Evolutionary conservation across 2,888 invertebrate genomes (phyloP).

Genomic region (Athrips mouffetella): DNA sequence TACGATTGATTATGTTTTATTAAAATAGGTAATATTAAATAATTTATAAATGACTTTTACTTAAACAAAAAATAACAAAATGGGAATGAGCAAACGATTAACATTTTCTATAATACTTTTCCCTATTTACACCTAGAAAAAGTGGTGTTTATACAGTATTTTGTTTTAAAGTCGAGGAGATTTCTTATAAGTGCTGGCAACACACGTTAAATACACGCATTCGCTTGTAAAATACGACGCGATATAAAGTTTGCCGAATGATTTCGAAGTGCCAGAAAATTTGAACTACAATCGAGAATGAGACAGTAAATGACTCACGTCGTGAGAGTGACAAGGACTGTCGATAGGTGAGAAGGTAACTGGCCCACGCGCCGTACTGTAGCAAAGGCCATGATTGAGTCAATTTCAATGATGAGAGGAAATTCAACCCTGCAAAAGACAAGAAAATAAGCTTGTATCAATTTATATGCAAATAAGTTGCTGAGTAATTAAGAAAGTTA

Average conservation of each 20-base stretch:
- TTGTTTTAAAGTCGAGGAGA: slow-evolving; percentile 1
- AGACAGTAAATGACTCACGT: slow-evolving; percentile 53
- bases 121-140: slow-evolving; percentile 23
- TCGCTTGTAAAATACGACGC: not conserved
- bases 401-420: slow-evolving; percentile 49
- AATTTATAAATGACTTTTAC: slow-evolving; percentile 27
- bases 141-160: slow-evolving; percentile 28
- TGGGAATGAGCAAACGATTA: slow-evolving; percentile 47
- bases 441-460: not conserved
- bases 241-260: not conserved
- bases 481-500: no score
- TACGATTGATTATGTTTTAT: slow-evolving; percentile 47
- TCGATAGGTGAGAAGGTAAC: slow-evolving; percentile 53
- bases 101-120: slow-evolving; percentile 19
- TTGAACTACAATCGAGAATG: slow-evolving; percentile 43
- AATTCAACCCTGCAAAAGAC: slow-evolving; percentile 48
- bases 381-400: slow-evolving; percentile 37
- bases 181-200: not conserved
- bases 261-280: not conserved
- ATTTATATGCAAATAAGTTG: no score
- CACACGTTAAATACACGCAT: not conserved
- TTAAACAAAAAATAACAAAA: slow-evolving; percentile 34
- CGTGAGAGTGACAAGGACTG: slow-evolving; percentile 67
- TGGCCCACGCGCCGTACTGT: slow-evolving; percentile 35
- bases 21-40: slow-evolving; percentile 29